A percentile compares a stretch with the other conserved stretches of the same genome.
Conservation (phyloP, 2,797 vertebrate genomes). For the Notamacropus eugenii region DNA sequence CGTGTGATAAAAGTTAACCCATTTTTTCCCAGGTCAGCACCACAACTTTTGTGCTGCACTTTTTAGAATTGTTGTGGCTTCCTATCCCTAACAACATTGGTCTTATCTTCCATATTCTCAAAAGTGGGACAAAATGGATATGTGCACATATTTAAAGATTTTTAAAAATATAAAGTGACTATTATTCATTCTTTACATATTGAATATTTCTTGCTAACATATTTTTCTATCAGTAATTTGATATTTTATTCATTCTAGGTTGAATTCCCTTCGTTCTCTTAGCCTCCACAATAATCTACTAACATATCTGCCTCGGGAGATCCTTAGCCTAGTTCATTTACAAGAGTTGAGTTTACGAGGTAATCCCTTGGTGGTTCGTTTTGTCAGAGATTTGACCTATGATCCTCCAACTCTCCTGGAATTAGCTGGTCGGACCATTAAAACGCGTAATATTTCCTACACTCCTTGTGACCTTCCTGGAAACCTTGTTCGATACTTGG, state of each 20-base stretch:
- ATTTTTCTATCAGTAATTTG: conserved; percentile 32
- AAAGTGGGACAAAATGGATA: background rate
- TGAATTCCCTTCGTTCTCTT: conserved; percentile 95
- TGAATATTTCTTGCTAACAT: background rate
- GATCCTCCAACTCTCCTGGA: conserved; percentile 96
- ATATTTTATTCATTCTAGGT: conserved; percentile 82
- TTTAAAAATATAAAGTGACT: background rate
- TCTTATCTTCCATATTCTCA: background rate
- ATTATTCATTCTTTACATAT: background rate
- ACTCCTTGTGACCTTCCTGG: conserved; percentile 89
- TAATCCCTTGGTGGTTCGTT: conserved; percentile 98
- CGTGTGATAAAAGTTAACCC: background rate
- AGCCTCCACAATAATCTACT: conserved; percentile 98
- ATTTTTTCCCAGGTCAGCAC: background rate
- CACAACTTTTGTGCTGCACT: background rate
- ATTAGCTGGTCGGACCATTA: conserved; percentile 93
- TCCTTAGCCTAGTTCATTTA: conserved; percentile 95
- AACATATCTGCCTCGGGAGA: conserved; percentile 97
- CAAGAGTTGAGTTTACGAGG: conserved; percentile 98
- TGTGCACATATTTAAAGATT: background rate
- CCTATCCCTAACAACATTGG: background rate
- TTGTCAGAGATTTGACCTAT: conserved; percentile 97
- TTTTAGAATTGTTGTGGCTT: background rate
- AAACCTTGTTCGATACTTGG: conserved; percentile 92
- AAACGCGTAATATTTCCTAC: conserved; percentile 93